A percentile compares a stretch with the other conserved stretches of the same genome.
phyloP scores from a whole-genome alignment of 1,140 invertebrate species.

The Tribolium castaneum region DNA sequence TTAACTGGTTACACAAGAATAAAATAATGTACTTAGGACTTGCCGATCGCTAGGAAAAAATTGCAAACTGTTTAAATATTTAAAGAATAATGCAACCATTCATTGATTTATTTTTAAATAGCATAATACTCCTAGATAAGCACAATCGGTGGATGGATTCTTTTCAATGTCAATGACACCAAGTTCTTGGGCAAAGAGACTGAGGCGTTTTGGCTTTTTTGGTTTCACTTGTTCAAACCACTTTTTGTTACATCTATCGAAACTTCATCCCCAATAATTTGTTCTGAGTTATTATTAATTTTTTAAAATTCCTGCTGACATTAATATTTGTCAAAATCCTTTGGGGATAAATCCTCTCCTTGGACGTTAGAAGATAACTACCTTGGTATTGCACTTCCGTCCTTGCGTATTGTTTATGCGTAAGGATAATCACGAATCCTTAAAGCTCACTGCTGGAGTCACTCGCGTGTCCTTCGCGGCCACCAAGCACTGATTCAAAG shows the following conservation, averaged over 20 bases:
- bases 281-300: no score
- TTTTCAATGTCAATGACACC: constrained; percentile 43
- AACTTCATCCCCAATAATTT: no score
- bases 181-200: constrained; percentile 27
- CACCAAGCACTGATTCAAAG: constrained; percentile 12
- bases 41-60: neutral
- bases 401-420: neutral
- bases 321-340: no score
- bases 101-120: constrained; percentile 3
- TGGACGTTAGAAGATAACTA: neutral
- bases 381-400: neutral
- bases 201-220: neutral
- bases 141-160: constrained; percentile 20
- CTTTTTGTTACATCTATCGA: no score
- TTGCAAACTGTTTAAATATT: constrained; percentile 3
- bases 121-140: constrained; percentile 4
- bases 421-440: neutral
- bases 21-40: neutral
- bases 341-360: no score
- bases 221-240: no score
- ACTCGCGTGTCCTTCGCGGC: neutral
- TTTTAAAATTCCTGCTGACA: no score
- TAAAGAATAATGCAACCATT: neutral
- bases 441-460: neutral
- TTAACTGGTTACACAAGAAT: no score